phyloP scores from a whole-genome alignment of 2,113 vertebrate genomes.

The Phasianus colchicus region DNA sequence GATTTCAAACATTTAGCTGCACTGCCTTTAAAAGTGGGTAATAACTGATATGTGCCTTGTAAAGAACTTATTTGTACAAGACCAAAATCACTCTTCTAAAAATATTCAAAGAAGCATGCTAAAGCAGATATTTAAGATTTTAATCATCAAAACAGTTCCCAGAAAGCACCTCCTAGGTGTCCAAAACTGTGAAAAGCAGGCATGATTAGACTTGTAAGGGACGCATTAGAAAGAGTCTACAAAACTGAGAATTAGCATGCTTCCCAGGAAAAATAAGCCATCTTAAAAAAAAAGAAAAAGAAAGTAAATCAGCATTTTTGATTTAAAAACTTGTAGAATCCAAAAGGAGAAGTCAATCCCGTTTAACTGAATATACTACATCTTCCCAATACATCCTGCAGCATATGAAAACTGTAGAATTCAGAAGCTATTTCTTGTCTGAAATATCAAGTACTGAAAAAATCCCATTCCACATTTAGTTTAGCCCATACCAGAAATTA shows the following conservation, averaged over 20 bases:
- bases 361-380: neutral
- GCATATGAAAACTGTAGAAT: neutral
- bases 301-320: neutral
- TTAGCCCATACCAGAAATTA: neutral
- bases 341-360: neutral
- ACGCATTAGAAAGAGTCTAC: neutral
- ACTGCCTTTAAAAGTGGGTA: neutral
- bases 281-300: neutral
- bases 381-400: neutral
- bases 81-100: neutral
- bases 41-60: neutral
- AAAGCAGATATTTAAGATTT: slow-evolving; percentile 19
- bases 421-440: neutral
- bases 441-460: neutral
- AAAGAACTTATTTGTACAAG: slow-evolving; percentile 11
- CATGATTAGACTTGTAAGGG: neutral
- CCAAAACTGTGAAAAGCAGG: neutral
- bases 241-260: neutral
- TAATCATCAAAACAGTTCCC: slow-evolving; percentile 14
- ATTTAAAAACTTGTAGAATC: neutral
- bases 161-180: neutral
- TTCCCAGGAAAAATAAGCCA: neutral
- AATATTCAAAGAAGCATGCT: neutral
- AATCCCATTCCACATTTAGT: neutral
- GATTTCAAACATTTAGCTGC: neutral